A percentile compares a stretch with the other conserved stretches of the same genome.
Conservation (phyloP, 2,113 vertebrate species). For the Corvus cornix region DNA sequence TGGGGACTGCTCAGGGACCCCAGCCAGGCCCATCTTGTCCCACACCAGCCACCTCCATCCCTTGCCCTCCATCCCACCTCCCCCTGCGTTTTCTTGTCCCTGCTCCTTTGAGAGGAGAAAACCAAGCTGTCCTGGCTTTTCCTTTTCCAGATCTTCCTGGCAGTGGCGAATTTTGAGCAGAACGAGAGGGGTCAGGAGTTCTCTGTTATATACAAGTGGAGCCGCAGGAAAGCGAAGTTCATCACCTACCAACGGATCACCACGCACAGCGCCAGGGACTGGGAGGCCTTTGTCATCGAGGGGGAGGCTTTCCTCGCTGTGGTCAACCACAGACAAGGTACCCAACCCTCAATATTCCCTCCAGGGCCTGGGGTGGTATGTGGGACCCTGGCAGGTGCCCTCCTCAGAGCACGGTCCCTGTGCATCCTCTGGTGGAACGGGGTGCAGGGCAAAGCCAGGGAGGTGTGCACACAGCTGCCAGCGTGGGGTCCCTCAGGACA, state of each 20-base stretch:
- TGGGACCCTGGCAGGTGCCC: background rate
- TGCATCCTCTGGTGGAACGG: accelerated
- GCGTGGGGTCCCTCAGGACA: accelerated
- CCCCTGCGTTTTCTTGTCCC: accelerated
- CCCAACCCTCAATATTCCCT: background rate
- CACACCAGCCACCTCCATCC: background rate
- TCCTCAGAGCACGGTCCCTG: background rate
- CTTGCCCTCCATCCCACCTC: background rate
- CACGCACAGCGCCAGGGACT: constrained; percentile 91
- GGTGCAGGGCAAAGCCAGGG: background rate
- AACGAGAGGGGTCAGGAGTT: constrained; percentile 74
- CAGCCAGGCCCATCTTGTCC: background rate
- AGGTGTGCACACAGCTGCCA: accelerated
- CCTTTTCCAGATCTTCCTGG: constrained; percentile 84
- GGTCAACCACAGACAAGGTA: constrained; percentile 95
- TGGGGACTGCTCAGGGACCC: background rate
- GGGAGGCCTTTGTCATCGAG: constrained; percentile 90
- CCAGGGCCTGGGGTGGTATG: accelerated
- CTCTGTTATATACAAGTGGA: constrained; percentile 96
- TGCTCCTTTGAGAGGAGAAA: background rate
- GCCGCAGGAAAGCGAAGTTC: constrained; percentile 82
- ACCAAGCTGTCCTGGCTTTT: background rate
- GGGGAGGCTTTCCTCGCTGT: constrained; percentile 89
- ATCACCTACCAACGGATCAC: constrained; percentile 81
- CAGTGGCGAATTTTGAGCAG: constrained; percentile 86